Conservation (phyloP, 2,797 vertebrate genomes). For the Galagoides demidoff region DNA sequence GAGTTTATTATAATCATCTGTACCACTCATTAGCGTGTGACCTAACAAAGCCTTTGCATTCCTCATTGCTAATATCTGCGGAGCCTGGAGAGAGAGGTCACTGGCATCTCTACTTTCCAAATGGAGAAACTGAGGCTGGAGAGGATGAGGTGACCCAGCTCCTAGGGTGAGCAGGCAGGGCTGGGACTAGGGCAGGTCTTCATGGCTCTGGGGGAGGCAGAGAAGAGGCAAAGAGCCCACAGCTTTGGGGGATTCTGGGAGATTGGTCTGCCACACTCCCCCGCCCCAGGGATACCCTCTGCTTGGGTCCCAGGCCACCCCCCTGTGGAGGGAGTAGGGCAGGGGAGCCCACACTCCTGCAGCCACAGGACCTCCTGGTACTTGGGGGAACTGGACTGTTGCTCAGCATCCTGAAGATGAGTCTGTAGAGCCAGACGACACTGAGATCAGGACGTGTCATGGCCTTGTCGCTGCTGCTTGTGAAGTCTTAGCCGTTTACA, state of each 20-base stretch:
- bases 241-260: neutral
- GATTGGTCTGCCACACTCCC: accelerated
- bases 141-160: neutral
- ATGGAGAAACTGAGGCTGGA: too few relatives aligned
- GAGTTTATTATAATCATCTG: neutral
- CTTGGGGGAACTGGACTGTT: too few relatives aligned
- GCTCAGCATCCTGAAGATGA: neutral
- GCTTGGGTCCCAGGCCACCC: neutral
- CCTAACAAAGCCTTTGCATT: neutral
- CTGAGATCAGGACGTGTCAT: neutral
- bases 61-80: neutral
- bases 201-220: neutral
- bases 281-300: neutral
- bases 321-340: neutral
- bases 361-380: neutral
- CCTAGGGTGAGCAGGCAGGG: neutral
- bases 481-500: neutral
- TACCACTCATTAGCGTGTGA: neutral
- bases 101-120: neutral
- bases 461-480: neutral
- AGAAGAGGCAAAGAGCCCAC: neutral
- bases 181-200: neutral
- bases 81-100: neutral
- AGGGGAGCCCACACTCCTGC: accelerated
- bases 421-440: too few relatives aligned